Percentiles rank a stretch among this genome's conserved stretches.
Evolutionary conservation across 2,888 invertebrate genomes (phyloP).

Genomic region (Temnothorax rugatulus): DNA sequence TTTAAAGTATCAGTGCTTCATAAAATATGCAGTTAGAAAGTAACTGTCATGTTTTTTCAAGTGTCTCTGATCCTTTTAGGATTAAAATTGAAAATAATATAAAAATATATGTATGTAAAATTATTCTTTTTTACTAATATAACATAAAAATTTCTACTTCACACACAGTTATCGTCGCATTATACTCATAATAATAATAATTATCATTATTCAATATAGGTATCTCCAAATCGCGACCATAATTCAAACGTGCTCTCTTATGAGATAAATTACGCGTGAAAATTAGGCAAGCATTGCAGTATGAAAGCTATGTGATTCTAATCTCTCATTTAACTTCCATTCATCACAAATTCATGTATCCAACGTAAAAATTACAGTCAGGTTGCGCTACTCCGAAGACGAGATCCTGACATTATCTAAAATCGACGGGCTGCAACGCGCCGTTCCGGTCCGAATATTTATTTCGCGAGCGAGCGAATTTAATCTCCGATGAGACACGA

Average conservation of each 20-base stretch:
- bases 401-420: constrained; percentile 58
- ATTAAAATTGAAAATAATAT: not conserved
- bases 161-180: not conserved
- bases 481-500: constrained; percentile 66
- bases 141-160: not conserved
- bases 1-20: not conserved
- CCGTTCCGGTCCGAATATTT: constrained; percentile 30
- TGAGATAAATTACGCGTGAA: not conserved
- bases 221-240: not conserved
- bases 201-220: not conserved
- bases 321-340: constrained; percentile 23
- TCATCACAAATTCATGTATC: constrained; percentile 37
- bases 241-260: not conserved
- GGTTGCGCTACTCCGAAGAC: constrained; percentile 7
- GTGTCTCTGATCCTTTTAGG: not conserved
- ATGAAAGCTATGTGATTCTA: not conserved
- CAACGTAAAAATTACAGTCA: constrained; percentile 35
- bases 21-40: not conserved
- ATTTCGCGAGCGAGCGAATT: constrained; percentile 51
- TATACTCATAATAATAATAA: not conserved
- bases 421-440: constrained; percentile 15
- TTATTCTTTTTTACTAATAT: not conserved
- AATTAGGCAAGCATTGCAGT: not conserved
- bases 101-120: not conserved
- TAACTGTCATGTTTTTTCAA: not conserved